A percentile compares a stretch with the other conserved stretches of the same genome.
Evolutionary conservation across 2,888 invertebrate species (phyloP).

Genomic region (Drosophila incognita): DNA sequence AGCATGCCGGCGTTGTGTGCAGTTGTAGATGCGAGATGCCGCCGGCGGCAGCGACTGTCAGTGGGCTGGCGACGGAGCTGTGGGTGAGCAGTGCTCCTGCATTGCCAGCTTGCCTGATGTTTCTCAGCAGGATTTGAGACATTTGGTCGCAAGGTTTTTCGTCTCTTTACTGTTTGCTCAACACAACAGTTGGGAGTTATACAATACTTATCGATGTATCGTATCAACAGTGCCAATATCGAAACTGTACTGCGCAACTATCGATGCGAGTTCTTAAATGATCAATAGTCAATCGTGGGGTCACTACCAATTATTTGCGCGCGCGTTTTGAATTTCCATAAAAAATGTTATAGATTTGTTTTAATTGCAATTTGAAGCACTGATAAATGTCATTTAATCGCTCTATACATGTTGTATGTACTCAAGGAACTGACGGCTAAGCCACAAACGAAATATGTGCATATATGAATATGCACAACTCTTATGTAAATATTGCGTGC

Average conservation of each 20-base stretch:
- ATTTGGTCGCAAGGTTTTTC: slow-evolving; percentile 18
- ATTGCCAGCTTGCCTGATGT: slow-evolving; percentile 21
- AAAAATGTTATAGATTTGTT: accelerated
- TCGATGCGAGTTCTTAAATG: slow-evolving; percentile 7
- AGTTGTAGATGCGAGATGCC: slow-evolving; percentile 85
- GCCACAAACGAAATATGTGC: neutral
- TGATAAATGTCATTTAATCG: neutral
- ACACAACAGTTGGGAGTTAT: slow-evolving; percentile 54
- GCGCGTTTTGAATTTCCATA: neutral
- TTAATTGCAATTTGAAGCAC: neutral
- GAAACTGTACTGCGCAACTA: neutral
- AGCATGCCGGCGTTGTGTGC: slow-evolving; percentile 87
- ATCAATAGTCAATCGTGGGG: neutral
- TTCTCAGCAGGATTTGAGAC: slow-evolving; percentile 45
- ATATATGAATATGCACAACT: too few relatives aligned
- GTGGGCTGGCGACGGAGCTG: slow-evolving; percentile 2
- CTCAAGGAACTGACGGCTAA: neutral
- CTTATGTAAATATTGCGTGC: too few relatives aligned
- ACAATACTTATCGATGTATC: slow-evolving; percentile 55
- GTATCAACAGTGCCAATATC: neutral
- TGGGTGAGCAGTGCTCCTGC: slow-evolving; percentile 7
- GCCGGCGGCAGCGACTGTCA: slow-evolving; percentile 8
- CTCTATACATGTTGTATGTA: neutral
- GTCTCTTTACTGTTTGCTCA: slow-evolving; percentile 12
- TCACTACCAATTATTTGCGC: too few relatives aligned